Conservation (phyloP, 2,797 vertebrate genomes). For the Numenius phaeopus region DNA sequence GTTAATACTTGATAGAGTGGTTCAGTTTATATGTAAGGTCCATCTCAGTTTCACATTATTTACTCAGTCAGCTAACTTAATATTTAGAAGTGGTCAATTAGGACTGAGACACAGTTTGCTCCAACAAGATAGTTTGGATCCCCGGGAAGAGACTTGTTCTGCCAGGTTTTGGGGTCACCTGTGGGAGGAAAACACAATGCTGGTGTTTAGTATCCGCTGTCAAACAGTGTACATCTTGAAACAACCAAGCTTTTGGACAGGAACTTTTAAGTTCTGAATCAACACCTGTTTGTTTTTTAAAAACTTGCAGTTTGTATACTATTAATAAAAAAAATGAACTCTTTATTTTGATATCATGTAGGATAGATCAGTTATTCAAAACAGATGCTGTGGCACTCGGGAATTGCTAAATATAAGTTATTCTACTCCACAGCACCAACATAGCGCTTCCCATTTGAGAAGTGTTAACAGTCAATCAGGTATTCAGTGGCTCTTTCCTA, state of each 20-base stretch:
- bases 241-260: slow-evolving; percentile 71
- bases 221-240: slow-evolving; percentile 69
- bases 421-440: slow-evolving; percentile 7
- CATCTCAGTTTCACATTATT: slow-evolving; percentile 87
- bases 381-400: background rate
- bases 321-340: background rate
- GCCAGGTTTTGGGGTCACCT: slow-evolving; percentile 99
- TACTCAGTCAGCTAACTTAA: slow-evolving; percentile 90
- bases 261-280: slow-evolving; percentile 41
- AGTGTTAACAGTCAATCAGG: background rate
- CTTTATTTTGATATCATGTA: background rate
- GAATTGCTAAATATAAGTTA: background rate
- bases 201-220: slow-evolving; percentile 75
- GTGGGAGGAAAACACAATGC: slow-evolving; percentile 79
- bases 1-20: slow-evolving; percentile 86
- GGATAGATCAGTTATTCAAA: background rate
- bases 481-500: background rate
- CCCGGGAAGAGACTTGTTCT: slow-evolving; percentile 99
- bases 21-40: slow-evolving; percentile 77
- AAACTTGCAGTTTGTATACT: background rate
- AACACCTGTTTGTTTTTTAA: background rate
- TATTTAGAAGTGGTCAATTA: slow-evolving; percentile 99
- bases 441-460: background rate
- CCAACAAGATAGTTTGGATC: slow-evolving; percentile 99
- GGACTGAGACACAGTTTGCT: slow-evolving; percentile 98